Evolutionary conservation across 2,113 vertebrate species (phyloP), one percentile per base, ranked within the genome.

Genomic region (Osmerus eperlanus): DNA sequence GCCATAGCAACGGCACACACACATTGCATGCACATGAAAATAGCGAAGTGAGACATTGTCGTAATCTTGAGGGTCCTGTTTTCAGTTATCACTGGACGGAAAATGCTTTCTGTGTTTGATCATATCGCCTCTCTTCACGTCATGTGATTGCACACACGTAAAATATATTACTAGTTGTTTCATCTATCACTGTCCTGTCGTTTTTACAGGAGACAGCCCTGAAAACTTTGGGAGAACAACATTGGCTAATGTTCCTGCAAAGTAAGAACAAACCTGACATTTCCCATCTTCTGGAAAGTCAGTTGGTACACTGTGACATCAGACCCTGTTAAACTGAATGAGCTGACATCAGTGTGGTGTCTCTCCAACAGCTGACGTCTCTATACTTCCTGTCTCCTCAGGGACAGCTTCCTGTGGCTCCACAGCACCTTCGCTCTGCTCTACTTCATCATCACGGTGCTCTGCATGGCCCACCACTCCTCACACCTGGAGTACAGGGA

Each of bases 201-300:
- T 84, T 72, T 81, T 88, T 81, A 87, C 84, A 99, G 97, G 94
- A 74, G 88, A 91, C 87, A 94, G 89, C 79, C 95, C 91, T 0
- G 92, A 96, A 77, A 95, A 97, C 88, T 99, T 99, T 2, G 96
- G 95, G 61, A 93, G 96, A 86, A 97, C 96, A 63, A 99, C 97
- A 56, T 94, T 99, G 6, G 95, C 92, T 76, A 99, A 99, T 87
- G 91, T 99, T 79, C 93, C 92, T 5, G 92, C 92, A 64, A 90
- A 95, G 97, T 99, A 93, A 69, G 97, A 94, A 25, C 51, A 73
- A 11, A 54, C 25, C n/a, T 15, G 11, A 4, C 21, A 54, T 51
- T 16, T 15, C 54, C 54, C 54, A 56, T 56, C 54, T 36, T 36
- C 32, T 7, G 32, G 4, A 36, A 7, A 36, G 32, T 36, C 32